A percentile compares a stretch with the other conserved stretches of the same genome.
These are phyloP conservation scores for Neotragus pygmaeus DNA, from an alignment of 2,113 vertebrate species.

Conservation along the genomic window DNA sequence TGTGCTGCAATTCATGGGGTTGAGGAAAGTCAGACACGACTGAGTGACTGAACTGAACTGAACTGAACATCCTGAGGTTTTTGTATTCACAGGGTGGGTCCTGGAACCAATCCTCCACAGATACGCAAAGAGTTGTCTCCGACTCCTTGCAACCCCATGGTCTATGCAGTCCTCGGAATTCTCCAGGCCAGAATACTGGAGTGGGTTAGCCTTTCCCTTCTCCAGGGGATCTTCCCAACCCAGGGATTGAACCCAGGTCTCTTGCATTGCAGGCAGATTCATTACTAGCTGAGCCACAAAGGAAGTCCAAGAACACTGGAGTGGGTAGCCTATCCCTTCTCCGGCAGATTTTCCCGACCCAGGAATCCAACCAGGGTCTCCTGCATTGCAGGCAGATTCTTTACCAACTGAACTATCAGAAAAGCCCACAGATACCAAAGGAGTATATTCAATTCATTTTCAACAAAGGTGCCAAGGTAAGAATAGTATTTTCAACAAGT, in stretches of 20 bases:
- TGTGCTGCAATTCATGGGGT: too few species aligned
- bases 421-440: neutral
- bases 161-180: neutral
- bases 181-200: neutral
- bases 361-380: neutral
- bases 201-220: neutral
- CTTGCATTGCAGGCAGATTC: too few species aligned
- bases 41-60: too few species aligned
- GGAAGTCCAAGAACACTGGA: too few species aligned
- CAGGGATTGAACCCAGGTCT: too few species aligned
- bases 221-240: neutral
- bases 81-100: neutral
- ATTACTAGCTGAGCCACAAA: too few species aligned
- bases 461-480: neutral
- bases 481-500: neutral
- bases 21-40: too few species aligned
- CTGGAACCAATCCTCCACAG: neutral
- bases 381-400: neutral
- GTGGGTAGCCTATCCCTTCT: neutral
- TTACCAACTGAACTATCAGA: neutral
- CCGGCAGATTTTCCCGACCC: accelerated
- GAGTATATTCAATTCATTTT: neutral
- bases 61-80: neutral
- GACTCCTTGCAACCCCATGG: neutral
- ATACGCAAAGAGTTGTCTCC: accelerated